These are phyloP conservation scores for Gymnocheta viridis DNA, from an alignment of 2,888 invertebrate genomes.

Conservation along the genomic window DNA sequence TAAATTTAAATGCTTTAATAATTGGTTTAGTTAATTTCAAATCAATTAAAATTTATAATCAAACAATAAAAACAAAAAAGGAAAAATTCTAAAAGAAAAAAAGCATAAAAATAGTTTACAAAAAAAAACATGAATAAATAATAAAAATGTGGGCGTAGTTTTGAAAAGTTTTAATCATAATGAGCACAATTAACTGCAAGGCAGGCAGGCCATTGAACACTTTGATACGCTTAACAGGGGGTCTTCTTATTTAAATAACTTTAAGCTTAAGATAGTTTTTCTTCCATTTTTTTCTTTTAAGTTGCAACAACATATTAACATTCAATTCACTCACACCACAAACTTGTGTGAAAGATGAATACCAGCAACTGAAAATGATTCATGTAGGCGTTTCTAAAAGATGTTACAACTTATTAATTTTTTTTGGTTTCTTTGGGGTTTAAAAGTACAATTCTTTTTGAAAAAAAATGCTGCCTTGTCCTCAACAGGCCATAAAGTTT, in stretches of 20 bases:
- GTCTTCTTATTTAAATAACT: not conserved
- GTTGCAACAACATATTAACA: conserved; percentile 15
- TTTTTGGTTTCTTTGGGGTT: not conserved
- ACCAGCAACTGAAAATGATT: not conserved
- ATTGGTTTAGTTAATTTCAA: conserved; percentile 32
- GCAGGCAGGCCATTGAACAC: conserved; percentile 2
- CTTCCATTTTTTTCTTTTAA: not conserved
- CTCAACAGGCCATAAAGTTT: conserved; percentile 47
- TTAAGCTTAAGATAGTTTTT: not conserved
- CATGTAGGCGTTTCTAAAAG: conserved; percentile 63
- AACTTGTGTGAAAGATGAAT: not conserved
- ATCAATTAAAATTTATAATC: conserved; percentile 39
- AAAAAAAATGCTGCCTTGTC: not conserved
- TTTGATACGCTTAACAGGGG: not conserved
- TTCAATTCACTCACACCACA: not conserved
- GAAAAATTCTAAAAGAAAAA: not conserved
- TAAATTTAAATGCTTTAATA: conserved; percentile 7
- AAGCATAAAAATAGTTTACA: not conserved
- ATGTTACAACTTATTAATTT: conserved; percentile 50
- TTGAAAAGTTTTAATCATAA: conserved; percentile 22
- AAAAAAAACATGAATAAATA: too few species aligned
- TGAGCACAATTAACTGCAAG: conserved; percentile 34
- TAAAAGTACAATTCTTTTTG: not conserved
- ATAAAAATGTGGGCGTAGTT: conserved; percentile 42
- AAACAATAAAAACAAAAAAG: conserved; percentile 23